Evolutionary conservation across 2,888 invertebrate genomes (phyloP).

Genomic region (Pilophorus perplexus): DNA sequence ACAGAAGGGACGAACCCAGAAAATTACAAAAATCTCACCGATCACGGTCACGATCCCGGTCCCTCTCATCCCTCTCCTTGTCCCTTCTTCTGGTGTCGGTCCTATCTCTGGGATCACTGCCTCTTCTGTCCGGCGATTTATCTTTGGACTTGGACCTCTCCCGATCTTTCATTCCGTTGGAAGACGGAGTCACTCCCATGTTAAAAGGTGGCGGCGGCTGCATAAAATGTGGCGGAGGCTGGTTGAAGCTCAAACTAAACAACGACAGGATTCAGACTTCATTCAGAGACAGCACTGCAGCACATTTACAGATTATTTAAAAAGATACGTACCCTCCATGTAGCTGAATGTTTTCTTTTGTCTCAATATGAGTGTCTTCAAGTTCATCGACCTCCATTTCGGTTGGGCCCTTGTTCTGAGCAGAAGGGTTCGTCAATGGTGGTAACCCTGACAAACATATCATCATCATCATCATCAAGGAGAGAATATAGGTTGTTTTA

Average conservation of each 20-base stretch:
- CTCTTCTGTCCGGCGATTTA: constrained; percentile 14
- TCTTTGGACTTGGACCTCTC: constrained; percentile 3
- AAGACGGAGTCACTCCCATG: neutral
- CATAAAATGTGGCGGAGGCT: constrained; percentile 21
- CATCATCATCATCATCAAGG: neutral
- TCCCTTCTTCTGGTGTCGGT: neutral
- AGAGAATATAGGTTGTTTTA: too few species aligned
- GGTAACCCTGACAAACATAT: neutral
- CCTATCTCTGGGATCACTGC: constrained; percentile 18
- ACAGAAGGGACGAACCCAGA: too few species aligned
- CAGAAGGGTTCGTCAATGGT: constrained; percentile 22
- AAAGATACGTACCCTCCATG: too few species aligned
- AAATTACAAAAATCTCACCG: too few species aligned
- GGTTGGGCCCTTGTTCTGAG: constrained; percentile 35
- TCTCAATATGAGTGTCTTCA: constrained; percentile 39
- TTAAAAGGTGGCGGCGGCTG: constrained; percentile 28
- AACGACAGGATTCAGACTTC: too few species aligned
- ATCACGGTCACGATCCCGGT: constrained; percentile 5
- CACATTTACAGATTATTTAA: too few species aligned
- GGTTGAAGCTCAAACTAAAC: neutral
- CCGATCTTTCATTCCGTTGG: neutral
- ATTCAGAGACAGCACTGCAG: too few species aligned
- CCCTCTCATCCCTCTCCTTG: constrained; percentile 16
- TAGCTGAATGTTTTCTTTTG: too few species aligned
- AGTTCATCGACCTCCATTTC: constrained; percentile 45